phyloP scores from a whole-genome alignment of 2,797 vertebrate species.

The Zalophus californianus region DNA sequence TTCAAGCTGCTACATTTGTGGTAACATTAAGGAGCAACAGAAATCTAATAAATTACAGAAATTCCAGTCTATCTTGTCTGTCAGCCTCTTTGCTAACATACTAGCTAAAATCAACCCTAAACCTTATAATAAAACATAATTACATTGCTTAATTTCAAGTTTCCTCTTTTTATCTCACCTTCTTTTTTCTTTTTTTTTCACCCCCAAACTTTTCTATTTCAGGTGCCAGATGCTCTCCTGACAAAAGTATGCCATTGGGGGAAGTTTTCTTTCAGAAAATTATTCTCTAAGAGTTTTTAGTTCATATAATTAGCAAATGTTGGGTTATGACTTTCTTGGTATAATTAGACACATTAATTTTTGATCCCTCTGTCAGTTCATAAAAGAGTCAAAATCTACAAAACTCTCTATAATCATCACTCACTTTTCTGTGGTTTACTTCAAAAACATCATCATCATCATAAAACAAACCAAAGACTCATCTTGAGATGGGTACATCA shows the following conservation, averaged over 20 bases:
- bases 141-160: neutral
- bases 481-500: neutral
- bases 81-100: neutral
- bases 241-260: neutral
- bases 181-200: neutral
- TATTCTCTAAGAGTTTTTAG: neutral
- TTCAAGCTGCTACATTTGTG: neutral
- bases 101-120: neutral
- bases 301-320: conserved; percentile 51
- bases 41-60: neutral
- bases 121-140: neutral
- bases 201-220: neutral
- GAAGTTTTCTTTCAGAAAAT: conserved; percentile 9
- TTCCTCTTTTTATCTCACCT: neutral
- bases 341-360: conserved; percentile 40
- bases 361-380: neutral
- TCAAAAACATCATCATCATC: neutral
- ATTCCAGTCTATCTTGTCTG: neutral
- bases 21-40: neutral
- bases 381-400: conserved; percentile 27
- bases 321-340: neutral
- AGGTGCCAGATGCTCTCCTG: neutral
- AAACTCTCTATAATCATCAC: neutral
- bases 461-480: neutral
- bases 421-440: neutral